Base-by-base conservation (phyloP, 2,797 vertebrate species). In the Sebastes elongatus region DNA sequence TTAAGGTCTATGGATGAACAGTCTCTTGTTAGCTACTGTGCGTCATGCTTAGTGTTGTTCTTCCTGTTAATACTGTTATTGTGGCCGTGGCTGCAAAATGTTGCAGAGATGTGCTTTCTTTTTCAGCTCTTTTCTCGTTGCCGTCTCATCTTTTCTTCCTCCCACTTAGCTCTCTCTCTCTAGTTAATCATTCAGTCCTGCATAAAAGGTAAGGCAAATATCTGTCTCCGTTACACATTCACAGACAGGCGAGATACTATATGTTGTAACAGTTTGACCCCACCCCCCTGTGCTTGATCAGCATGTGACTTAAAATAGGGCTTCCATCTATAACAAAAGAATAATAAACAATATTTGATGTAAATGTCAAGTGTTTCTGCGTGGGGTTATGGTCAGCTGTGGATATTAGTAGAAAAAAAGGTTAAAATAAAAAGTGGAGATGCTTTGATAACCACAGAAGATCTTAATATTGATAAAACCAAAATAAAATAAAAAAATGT, bases 381-480 rank as follows among this genome's bases (percentile, higher is more conserved):
- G 13, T 75, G 79, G 72, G 49, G 83, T 72, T 28, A 65, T 74
- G 71, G 64, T 83, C 80, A 65, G 82, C 81, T 85, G 91, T 89
- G 82, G 74, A 61, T 76, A 73, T 87, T 79, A 75, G 78, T 85
- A 86, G 72, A 85, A 86, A 59, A 88, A 88, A 89, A 61, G 10
- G 22, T 49, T 72, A 2, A 82, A 86, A 80, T 72, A 74, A 90
- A 93, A 87, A 67, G 57, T 78, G 66, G 81, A 74, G 87, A 93
- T 76, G 78, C 93, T 94, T 93, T 94, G 89, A 88, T 93, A 92
- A 94, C 93, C 92, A 94, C 93, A 94, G 88, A 94, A 92, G 88
- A 85, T 74, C 80, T 72, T 10, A 5, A 6, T 27, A 8, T 32
- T 20, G 25, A 62, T 52, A 72, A 76, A 56, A 10, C 79, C 22